phyloP scores from a whole-genome alignment of 1,140 invertebrate species.

The Phymastichus coffea region DNA sequence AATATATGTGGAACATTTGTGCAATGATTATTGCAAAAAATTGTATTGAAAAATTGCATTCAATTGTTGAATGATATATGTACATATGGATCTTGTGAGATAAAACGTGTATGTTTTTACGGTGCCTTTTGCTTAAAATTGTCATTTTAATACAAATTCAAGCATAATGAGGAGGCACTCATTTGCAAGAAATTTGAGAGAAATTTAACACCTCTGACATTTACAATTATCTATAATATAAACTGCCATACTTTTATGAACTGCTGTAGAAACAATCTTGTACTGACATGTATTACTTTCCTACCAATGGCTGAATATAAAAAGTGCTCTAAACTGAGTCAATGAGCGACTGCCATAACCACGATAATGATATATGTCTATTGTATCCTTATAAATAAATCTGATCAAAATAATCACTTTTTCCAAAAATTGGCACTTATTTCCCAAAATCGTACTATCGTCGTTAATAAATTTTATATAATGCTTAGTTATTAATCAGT shows the following conservation, averaged over 20 bases:
- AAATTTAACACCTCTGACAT: too few relatives aligned
- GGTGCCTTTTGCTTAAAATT: slow-evolving; percentile 22
- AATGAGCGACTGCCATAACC: slow-evolving; percentile 50
- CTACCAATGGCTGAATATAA: too few relatives aligned
- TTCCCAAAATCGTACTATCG: too few relatives aligned
- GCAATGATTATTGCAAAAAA: slow-evolving; percentile 5
- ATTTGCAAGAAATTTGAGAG: too few relatives aligned
- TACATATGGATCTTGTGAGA: slow-evolving; percentile 19
- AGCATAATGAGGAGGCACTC: too few relatives aligned
- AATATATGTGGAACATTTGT: neutral
- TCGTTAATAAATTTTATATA: too few relatives aligned
- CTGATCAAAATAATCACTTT: slow-evolving; percentile 35
- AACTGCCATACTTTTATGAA: slow-evolving; percentile 49
- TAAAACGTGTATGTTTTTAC: slow-evolving; percentile 17
- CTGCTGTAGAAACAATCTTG: slow-evolving; percentile 46
- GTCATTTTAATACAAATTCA: too few relatives aligned
- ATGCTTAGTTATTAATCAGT: too few relatives aligned
- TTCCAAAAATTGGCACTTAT: too few relatives aligned
- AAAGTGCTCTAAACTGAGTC: slow-evolving; percentile 47
- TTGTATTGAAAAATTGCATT: neutral
- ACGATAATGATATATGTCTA: slow-evolving; percentile 48
- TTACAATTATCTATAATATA: too few relatives aligned
- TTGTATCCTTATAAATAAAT: slow-evolving; percentile 53
- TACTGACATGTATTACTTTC: too few relatives aligned
- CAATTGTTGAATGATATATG: slow-evolving; percentile 14